Evolutionary conservation across 2,113 vertebrate genomes (phyloP).

Genomic region (Leptobrachium leishanense): DNA sequence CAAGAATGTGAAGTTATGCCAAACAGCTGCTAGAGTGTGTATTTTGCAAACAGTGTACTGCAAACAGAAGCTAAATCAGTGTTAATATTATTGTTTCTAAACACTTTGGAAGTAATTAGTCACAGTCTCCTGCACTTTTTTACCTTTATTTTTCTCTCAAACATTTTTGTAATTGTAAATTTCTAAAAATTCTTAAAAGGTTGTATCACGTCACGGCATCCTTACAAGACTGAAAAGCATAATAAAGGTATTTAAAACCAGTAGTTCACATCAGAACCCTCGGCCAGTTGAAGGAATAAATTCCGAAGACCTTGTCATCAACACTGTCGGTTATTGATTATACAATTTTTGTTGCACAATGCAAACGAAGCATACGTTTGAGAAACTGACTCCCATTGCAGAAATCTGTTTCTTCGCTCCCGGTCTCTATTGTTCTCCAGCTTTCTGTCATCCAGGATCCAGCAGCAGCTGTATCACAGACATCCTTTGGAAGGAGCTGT

Average conservation of each 20-base stretch:
- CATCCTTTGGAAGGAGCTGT: constrained; percentile 70
- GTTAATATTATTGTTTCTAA: neutral
- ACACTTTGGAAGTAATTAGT: constrained; percentile 24
- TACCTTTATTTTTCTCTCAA: neutral
- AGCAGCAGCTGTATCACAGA: constrained; percentile 53
- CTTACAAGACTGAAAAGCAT: no score
- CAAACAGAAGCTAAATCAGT: constrained; percentile 17
- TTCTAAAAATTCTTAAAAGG: no score
- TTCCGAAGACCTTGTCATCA: no score
- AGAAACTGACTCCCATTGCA: neutral
- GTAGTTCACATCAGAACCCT: no score
- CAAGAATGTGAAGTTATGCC: constrained; percentile 4
- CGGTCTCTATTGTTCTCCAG: neutral
- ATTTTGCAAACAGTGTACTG: constrained; percentile 18
- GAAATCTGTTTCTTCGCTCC: neutral
- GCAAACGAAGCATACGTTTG: neutral
- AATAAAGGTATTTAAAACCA: no score
- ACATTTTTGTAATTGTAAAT: neutral
- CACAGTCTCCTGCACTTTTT: neutral
- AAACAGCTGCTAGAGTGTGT: constrained; percentile 13
- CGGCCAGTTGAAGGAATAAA: no score
- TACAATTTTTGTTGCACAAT: neutral
- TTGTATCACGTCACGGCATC: no score
- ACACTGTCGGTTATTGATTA: no score
- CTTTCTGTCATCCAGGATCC: neutral